phyloP scores from a whole-genome alignment of 1,140 invertebrate genomes.

The Gonatopus flavifemur region DNA sequence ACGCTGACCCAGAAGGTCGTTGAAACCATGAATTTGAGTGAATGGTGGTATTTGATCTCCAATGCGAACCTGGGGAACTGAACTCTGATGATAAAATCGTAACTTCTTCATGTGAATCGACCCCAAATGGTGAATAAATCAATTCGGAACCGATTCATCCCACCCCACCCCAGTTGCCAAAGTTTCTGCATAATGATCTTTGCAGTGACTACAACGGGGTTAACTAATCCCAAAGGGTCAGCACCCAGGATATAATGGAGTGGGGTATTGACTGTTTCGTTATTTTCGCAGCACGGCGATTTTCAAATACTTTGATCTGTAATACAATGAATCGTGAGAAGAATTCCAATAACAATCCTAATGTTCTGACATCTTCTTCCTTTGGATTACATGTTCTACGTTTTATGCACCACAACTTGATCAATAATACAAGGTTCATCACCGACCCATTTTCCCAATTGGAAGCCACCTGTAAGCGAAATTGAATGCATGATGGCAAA shows the following conservation, averaged over 20 bases:
- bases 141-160: constrained; percentile 10
- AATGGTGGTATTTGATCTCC: not conserved
- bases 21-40: constrained; percentile 23
- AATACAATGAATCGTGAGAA: constrained; percentile 7
- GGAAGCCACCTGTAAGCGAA: no score
- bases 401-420: no score
- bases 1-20: constrained; percentile 23
- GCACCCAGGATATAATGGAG: constrained; percentile 14
- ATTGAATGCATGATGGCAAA: no score
- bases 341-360: constrained; percentile 27
- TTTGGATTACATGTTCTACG: no score
- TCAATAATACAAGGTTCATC: no score
- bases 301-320: not conserved
- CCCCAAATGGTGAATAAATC: not conserved
- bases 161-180: no score
- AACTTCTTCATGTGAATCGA: not conserved
- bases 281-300: not conserved
- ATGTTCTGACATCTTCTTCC: constrained; percentile 14
- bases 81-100: not conserved
- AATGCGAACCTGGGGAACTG: not conserved
- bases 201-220: no score
- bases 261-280: constrained; percentile 15
- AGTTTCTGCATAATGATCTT: no score
- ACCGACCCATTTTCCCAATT: no score
- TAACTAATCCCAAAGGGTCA: no score